A percentile compares a stretch with the other conserved stretches of the same genome.
phyloP scores from a whole-genome alignment of 2,797 vertebrate species.

The Pseudochaenichthys georgianus region DNA sequence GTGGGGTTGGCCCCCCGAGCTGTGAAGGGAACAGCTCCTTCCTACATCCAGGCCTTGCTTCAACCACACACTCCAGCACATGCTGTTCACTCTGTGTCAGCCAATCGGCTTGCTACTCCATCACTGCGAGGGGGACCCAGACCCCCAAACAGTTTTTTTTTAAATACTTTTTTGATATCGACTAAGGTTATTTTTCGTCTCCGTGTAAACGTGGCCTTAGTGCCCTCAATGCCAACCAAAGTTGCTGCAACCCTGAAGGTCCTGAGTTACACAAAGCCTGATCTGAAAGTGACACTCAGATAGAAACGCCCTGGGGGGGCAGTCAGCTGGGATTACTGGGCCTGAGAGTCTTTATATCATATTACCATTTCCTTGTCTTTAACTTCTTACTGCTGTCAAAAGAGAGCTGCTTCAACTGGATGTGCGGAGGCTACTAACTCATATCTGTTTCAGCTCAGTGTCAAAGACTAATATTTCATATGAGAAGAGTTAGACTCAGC shows the following conservation, averaged over 20 bases:
- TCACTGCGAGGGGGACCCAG: too few relatives aligned
- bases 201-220: not conserved
- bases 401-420: slow-evolving; percentile 33
- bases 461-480: slow-evolving; percentile 26
- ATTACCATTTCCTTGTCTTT: slow-evolving; percentile 55
- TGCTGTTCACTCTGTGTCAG: too few relatives aligned
- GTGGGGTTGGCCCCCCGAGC: too few relatives aligned
- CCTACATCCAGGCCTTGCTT: too few relatives aligned
- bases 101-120: too few relatives aligned
- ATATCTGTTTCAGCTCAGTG: slow-evolving; percentile 48
- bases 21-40: too few relatives aligned
- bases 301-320: slow-evolving; percentile 42
- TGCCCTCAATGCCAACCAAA: slow-evolving; percentile 22
- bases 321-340: slow-evolving; percentile 55
- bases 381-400: slow-evolving; percentile 44
- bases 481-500: slow-evolving; percentile 20
- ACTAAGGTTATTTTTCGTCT: too few relatives aligned
- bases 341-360: slow-evolving; percentile 54
- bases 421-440: slow-evolving; percentile 36
- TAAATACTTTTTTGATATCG: too few relatives aligned
- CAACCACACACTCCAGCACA: too few relatives aligned
- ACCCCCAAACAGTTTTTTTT: too few relatives aligned
- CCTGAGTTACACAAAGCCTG: slow-evolving; percentile 54
- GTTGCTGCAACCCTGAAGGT: slow-evolving; percentile 59
- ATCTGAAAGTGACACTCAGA: slow-evolving; percentile 52